Conservation (phyloP, 1,140 invertebrate genomes). For the Phthorimaea operculella region DNA sequence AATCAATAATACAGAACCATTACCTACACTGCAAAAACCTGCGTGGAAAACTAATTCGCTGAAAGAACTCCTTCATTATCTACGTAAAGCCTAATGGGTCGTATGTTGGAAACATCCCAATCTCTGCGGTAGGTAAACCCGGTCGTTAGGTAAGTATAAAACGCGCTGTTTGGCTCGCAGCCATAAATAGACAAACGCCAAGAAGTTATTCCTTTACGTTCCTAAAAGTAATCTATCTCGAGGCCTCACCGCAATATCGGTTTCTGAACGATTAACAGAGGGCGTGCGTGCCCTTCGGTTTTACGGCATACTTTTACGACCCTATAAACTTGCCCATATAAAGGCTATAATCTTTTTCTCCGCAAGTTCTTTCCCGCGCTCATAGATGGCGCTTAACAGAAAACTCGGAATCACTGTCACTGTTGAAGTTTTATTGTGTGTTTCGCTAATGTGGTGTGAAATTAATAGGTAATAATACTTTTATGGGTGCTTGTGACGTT, state of each 20-base stretch:
- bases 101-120: constrained; percentile 17
- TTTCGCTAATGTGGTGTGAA: constrained; percentile 67
- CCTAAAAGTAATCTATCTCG: constrained; percentile 58
- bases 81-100: background rate
- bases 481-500: constrained; percentile 58
- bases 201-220: constrained; percentile 57
- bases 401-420: constrained; percentile 52
- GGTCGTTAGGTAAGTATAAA: background rate
- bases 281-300: constrained; percentile 64
- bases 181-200: constrained; percentile 59
- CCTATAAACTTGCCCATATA: constrained; percentile 59
- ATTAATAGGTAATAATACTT: constrained; percentile 67
- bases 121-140: constrained; percentile 4
- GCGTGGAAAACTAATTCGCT: too few relatives aligned
- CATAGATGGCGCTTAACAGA: constrained; percentile 59
- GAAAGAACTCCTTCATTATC: too few relatives aligned
- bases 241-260: constrained; percentile 59
- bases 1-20: too few relatives aligned
- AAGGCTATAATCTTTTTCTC: constrained; percentile 61
- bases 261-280: constrained; percentile 67
- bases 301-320: constrained; percentile 66
- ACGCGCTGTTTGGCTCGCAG: constrained; percentile 36
- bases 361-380: constrained; percentile 22
- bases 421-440: constrained; percentile 64
- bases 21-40: too few relatives aligned